Conservation (phyloP, 2,113 vertebrate genomes). For the Ceuthmochares aereus region DNA sequence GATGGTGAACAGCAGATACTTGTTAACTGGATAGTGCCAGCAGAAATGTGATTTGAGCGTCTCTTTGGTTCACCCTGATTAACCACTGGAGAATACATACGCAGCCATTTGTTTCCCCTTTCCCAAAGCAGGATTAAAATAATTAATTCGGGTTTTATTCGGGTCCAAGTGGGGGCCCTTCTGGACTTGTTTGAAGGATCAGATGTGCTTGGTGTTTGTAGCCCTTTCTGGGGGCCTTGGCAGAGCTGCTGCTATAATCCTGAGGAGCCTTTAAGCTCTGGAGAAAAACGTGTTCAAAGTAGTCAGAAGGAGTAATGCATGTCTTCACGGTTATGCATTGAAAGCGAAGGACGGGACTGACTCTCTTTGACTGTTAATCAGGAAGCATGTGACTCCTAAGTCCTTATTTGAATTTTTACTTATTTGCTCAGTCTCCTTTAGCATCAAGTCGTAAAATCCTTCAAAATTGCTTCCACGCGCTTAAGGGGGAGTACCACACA, state of each 20-base stretch:
- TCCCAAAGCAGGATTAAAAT: background rate
- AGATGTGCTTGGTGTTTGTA: background rate
- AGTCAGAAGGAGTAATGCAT: background rate
- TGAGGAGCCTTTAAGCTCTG: background rate
- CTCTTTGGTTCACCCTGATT: background rate
- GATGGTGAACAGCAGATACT: background rate
- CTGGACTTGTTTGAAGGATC: background rate
- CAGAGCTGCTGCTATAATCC: background rate
- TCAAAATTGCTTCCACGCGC: background rate
- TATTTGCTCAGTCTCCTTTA: background rate
- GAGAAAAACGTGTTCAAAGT: fast-evolving
- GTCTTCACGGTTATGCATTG: background rate
- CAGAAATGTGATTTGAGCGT: background rate
- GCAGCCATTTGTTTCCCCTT: background rate
- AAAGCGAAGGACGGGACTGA: background rate
- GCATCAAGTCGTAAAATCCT: background rate
- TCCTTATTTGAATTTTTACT: background rate
- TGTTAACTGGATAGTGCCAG: background rate
- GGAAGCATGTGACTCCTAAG: fast-evolving
- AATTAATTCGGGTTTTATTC: background rate
- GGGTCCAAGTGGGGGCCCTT: background rate
- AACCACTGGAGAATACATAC: background rate
- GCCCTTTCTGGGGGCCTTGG: background rate
- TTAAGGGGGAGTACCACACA: background rate
- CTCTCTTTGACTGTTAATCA: background rate